Evolutionary conservation across 2,888 invertebrate species (phyloP).

Genomic region (Lasioglossum calceatum): DNA sequence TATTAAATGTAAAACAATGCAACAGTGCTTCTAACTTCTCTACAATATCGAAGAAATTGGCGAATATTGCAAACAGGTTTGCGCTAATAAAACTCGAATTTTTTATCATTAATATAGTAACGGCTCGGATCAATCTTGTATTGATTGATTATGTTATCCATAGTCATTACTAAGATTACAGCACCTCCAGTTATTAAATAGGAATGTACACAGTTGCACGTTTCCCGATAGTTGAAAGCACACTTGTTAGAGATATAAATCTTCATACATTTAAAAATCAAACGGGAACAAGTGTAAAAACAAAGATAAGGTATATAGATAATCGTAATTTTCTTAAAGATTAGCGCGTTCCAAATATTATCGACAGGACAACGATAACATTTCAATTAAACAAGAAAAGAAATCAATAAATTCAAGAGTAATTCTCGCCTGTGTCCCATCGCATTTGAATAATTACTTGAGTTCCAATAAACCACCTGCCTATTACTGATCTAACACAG

Average conservation of each 20-base stretch:
- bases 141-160: neutral
- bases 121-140: neutral
- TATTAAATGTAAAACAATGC: neutral
- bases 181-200: neutral
- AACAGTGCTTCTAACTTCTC: neutral
- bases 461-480: neutral
- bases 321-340: neutral
- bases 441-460: neutral
- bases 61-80: neutral
- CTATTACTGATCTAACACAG: neutral
- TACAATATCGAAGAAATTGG: neutral
- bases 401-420: neutral
- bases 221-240: neutral
- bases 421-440: neutral
- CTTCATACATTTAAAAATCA: neutral
- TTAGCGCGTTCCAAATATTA: neutral
- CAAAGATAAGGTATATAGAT: neutral
- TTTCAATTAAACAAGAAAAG: neutral
- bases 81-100: neutral
- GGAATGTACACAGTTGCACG: neutral
- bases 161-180: neutral
- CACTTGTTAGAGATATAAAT: neutral
- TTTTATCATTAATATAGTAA: neutral
- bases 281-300: neutral
- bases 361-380: neutral